phyloP scores from a whole-genome alignment of 2,888 invertebrate species.

The Escarpia spicata region DNA sequence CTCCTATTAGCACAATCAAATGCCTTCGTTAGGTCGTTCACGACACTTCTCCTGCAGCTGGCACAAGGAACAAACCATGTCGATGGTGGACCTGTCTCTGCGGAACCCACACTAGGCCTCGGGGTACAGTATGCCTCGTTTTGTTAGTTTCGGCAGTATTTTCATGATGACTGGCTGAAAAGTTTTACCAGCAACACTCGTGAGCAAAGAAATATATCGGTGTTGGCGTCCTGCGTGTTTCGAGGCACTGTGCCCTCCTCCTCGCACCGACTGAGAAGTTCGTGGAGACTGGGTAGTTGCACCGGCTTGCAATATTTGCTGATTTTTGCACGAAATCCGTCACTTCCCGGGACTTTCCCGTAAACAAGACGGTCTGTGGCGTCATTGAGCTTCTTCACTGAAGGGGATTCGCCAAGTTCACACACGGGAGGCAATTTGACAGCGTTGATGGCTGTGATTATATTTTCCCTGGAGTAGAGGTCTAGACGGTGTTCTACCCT shows the following conservation, averaged over 20 bases:
- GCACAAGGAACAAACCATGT: not conserved
- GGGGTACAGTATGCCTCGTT: not conserved
- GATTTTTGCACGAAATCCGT: too few species aligned
- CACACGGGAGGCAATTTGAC: too few species aligned
- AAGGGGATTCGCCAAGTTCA: too few species aligned
- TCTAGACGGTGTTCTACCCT: not conserved
- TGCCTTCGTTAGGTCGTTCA: not conserved
- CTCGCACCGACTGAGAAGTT: too few species aligned
- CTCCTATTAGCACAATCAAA: not conserved
- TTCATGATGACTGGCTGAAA: not conserved
- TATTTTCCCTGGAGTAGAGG: not conserved
- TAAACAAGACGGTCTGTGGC: too few species aligned
- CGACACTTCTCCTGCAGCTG: not conserved
- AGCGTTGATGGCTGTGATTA: not conserved
- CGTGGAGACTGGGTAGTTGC: too few species aligned
- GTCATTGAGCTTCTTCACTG: too few species aligned
- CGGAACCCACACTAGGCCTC: not conserved
- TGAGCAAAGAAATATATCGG: too few species aligned
- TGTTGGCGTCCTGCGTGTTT: too few species aligned
- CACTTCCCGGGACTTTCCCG: too few species aligned
- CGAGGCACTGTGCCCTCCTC: too few species aligned
- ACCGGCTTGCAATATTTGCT: too few species aligned
- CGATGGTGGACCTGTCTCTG: not conserved
- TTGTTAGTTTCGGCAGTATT: not conserved
- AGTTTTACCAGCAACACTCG: not conserved